Evolutionary conservation across 2,113 vertebrate species (phyloP).

Genomic region (Phocoena phocoena): DNA sequence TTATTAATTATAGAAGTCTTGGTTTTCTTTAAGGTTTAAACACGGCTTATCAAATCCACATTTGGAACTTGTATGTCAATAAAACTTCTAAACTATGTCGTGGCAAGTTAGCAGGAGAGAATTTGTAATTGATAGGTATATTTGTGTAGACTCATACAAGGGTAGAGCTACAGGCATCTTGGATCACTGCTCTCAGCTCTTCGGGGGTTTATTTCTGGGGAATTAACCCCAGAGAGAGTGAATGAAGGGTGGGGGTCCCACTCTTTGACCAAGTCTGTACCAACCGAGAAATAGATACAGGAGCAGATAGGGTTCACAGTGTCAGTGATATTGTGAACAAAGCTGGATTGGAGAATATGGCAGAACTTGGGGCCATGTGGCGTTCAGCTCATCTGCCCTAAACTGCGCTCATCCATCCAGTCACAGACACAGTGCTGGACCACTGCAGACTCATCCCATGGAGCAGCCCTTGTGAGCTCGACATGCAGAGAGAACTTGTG

Average conservation of each 20-base stretch:
- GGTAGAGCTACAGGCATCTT: background rate
- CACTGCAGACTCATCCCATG: too few species aligned
- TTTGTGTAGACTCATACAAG: background rate
- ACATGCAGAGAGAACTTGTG: background rate
- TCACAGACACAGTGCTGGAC: background rate
- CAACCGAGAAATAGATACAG: background rate
- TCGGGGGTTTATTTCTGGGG: background rate
- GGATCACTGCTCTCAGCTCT: background rate
- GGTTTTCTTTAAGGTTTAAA: background rate
- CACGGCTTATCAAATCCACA: background rate
- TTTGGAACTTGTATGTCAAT: background rate
- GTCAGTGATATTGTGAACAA: background rate
- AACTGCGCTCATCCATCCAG: background rate
- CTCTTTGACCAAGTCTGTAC: background rate
- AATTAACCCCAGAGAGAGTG: background rate
- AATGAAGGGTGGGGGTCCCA: background rate
- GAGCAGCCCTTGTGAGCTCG: background rate
- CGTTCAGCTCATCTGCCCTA: background rate
- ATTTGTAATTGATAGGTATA: background rate
- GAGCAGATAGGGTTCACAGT: background rate
- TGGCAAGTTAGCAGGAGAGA: background rate
- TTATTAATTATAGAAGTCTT: background rate
- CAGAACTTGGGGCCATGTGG: fast-evolving
- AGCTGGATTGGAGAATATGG: background rate
- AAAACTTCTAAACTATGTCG: background rate